Evolutionary conservation across 2,888 invertebrate genomes (phyloP), one percentile per base, ranked within the genome.

Genomic region (Leptinotarsa tumamoca): DNA sequence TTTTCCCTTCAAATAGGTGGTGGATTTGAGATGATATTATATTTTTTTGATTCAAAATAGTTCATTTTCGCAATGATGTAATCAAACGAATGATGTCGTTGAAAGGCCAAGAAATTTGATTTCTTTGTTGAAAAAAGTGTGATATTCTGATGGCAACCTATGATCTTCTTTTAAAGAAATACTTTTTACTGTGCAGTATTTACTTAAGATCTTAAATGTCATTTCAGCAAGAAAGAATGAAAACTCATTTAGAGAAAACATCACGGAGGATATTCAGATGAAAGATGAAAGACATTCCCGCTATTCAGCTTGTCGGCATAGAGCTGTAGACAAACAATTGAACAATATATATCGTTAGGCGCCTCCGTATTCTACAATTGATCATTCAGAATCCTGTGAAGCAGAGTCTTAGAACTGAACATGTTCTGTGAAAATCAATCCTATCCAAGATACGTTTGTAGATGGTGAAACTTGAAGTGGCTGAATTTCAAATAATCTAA

Each of bases 261-360:
- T 63, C 63, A n/a, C 4, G 17, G 63, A 17, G 18, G 63, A 63
- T 27, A 63, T 33, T 63, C 33, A 63, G 61, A 23, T 61, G 61
- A 61, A 23, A 61, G 63, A 63, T n/a, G 63, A 43, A 63, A 63
- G 43, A 43, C 63, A 63, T 43, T 43, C n/a, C 18, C 43, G 43
- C n/a, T n/a, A 63, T 43, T n/a, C 63, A 63, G 15, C 43, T 27
- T 43, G 43, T 63, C n/a, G n/a, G 4, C 52, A n/a, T n/a, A 63
- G 63, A 27, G 43, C 18, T 33, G 14, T 15, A 63, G 63, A 63
- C 63, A n/a, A 43, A 63, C 63, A 63, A 63, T 63, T 63, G 33
- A 63, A 63, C 63, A 63, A 63, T 63, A 63, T 63, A 63, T 63
- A 63, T 33, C 63, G 63, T 63, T 63, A 33, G 63, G 17, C 63